A percentile compares a stretch with the other conserved stretches of the same genome.
Evolutionary conservation across 2,113 vertebrate species (phyloP).

Genomic region (Hippolais icterina): DNA sequence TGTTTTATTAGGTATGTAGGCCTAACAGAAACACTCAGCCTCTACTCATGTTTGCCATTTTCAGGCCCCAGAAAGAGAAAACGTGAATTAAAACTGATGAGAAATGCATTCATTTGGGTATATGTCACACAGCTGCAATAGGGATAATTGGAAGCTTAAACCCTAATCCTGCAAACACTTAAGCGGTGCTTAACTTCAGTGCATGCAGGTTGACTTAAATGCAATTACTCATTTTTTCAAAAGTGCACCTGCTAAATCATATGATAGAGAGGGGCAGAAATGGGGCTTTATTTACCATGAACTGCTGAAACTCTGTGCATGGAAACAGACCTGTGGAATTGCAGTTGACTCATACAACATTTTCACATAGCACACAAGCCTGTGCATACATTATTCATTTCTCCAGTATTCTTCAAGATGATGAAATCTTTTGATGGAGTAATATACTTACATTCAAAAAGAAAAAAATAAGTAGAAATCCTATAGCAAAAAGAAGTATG

Average conservation of each 20-base stretch:
- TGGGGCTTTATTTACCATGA: not conserved
- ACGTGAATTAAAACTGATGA: conserved; percentile 26
- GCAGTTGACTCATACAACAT: not conserved
- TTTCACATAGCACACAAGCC: not conserved
- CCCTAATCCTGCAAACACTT: conserved; percentile 47
- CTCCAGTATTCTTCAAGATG: not conserved
- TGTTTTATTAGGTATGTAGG: not conserved
- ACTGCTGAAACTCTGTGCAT: not conserved
- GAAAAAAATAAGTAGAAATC: not conserved
- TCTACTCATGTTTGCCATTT: conserved; percentile 17
- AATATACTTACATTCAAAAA: not conserved
- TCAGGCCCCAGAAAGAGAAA: conserved; percentile 9
- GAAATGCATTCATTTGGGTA: not conserved
- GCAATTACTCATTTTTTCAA: conserved; percentile 32
- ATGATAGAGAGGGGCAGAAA: not conserved
- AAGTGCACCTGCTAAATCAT: not conserved
- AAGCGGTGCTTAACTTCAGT: conserved; percentile 24
- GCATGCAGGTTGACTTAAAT: conserved; percentile 35
- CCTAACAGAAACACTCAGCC: not conserved
- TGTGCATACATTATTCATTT: not conserved
- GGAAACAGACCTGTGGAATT: not conserved
- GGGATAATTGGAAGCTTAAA: conserved; percentile 47
- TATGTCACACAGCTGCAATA: conserved; percentile 24
- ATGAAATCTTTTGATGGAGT: not conserved
- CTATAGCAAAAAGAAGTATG: not conserved